Percentiles rank a stretch among this genome's conserved stretches.
Evolutionary conservation across 1,140 invertebrate genomes (phyloP).

Genomic region (Brachionus plicatilis): DNA sequence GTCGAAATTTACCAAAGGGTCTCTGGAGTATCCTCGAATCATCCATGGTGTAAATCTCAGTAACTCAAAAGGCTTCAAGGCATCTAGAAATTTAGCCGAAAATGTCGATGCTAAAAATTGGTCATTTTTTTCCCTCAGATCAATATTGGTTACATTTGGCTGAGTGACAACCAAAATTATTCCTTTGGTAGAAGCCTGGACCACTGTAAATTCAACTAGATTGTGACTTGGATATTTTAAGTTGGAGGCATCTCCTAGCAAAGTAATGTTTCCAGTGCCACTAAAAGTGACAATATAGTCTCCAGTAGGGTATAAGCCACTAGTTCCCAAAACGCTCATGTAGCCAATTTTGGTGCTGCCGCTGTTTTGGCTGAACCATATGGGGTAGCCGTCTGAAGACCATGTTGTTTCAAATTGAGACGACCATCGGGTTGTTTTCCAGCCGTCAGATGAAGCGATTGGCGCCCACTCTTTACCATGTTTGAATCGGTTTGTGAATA

Average conservation of each 20-base stretch:
- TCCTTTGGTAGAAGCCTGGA: neutral
- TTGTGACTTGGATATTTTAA: neutral
- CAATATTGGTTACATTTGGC: neutral
- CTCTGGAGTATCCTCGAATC: neutral
- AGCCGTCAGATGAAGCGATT: neutral
- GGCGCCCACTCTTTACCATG: neutral
- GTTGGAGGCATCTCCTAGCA: neutral
- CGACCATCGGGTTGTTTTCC: neutral
- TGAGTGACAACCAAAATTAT: neutral
- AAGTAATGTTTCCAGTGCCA: neutral
- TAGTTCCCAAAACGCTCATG: neutral
- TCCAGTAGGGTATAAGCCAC: neutral
- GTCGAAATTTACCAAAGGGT: constrained; percentile 35
- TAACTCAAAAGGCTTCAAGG: neutral
- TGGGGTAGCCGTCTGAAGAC: neutral
- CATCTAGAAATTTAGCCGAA: neutral
- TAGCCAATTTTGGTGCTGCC: neutral
- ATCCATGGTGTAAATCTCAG: neutral
- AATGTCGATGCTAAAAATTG: neutral
- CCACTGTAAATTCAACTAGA: neutral
- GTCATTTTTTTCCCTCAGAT: neutral
- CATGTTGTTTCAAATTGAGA: neutral
- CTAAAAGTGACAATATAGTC: neutral
- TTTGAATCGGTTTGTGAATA: constrained; percentile 10
- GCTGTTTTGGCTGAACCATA: neutral